Conservation (phyloP, 2,888 invertebrate genomes). For the Drosophila bunnanda region DNA sequence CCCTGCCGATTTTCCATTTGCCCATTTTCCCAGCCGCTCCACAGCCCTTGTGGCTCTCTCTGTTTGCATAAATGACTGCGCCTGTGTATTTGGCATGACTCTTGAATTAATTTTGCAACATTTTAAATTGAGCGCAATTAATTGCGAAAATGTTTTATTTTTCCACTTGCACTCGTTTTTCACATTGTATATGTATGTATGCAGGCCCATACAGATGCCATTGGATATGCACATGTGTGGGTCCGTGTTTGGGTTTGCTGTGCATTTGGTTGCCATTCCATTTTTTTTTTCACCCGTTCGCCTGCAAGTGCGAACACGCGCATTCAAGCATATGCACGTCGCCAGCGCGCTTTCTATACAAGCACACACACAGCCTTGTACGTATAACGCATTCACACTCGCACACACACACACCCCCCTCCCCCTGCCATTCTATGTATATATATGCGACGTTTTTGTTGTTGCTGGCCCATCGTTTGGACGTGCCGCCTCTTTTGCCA, state of each 20-base stretch:
- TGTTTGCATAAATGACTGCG: constrained; percentile 77
- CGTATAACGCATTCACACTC: constrained; percentile 3
- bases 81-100: constrained; percentile 81
- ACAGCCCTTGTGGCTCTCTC: constrained; percentile 34
- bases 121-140: constrained; percentile 84
- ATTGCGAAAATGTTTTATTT: constrained; percentile 82
- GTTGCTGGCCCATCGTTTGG: constrained; percentile 54
- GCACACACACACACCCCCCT: constrained; percentile 2
- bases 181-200: constrained; percentile 24
- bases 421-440: constrained; percentile 16
- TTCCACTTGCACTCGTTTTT: constrained; percentile 78
- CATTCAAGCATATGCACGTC: constrained; percentile 79
- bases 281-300: constrained; percentile 52
- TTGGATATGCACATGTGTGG: constrained; percentile 28
- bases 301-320: constrained; percentile 80
- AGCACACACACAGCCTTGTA: constrained; percentile 12
- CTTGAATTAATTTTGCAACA: constrained; percentile 84
- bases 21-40: not conserved
- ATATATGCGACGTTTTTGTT: constrained; percentile 56
- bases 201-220: constrained; percentile 11
- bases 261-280: constrained; percentile 68
- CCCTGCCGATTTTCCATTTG: constrained; percentile 38
- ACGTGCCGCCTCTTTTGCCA: constrained; percentile 75
- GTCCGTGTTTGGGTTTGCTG: constrained; percentile 66
- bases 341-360: constrained; percentile 47